phyloP scores from a whole-genome alignment of 2,888 invertebrate species.

The Rotaria macrura region DNA sequence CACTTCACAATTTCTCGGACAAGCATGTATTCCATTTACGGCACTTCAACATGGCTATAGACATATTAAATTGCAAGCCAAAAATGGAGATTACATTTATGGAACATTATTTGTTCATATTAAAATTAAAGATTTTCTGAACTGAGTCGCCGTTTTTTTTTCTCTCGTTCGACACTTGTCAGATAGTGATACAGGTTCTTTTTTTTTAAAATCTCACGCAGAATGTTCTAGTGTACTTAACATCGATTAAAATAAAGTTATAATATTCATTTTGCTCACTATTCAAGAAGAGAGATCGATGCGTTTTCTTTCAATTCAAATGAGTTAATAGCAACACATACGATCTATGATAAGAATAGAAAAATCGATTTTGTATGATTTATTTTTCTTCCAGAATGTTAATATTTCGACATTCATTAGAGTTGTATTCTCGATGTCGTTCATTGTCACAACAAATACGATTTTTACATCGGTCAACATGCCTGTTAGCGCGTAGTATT shows the following conservation, averaged over 20 bases:
- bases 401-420: neutral
- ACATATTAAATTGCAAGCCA: conserved; percentile 19
- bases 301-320: too few relatives aligned
- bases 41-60: conserved; percentile 24
- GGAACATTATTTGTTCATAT: conserved; percentile 11
- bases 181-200: neutral
- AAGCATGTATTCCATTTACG: conserved; percentile 22
- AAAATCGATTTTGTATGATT: neutral
- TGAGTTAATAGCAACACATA: too few relatives aligned
- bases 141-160: too few relatives aligned
- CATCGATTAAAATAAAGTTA: neutral
- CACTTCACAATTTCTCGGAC: conserved; percentile 37
- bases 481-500: neutral
- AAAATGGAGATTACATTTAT: neutral
- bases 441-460: neutral
- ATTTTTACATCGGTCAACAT: neutral
- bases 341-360: neutral
- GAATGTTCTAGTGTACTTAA: neutral
- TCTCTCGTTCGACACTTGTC: neutral
- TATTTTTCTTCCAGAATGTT: neutral
- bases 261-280: neutral
- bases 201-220: neutral
- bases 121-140: neutral
- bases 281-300: neutral
- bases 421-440: neutral